Base-by-base conservation (phyloP, 2,113 vertebrate genomes). In the Eclectus roratus region DNA sequence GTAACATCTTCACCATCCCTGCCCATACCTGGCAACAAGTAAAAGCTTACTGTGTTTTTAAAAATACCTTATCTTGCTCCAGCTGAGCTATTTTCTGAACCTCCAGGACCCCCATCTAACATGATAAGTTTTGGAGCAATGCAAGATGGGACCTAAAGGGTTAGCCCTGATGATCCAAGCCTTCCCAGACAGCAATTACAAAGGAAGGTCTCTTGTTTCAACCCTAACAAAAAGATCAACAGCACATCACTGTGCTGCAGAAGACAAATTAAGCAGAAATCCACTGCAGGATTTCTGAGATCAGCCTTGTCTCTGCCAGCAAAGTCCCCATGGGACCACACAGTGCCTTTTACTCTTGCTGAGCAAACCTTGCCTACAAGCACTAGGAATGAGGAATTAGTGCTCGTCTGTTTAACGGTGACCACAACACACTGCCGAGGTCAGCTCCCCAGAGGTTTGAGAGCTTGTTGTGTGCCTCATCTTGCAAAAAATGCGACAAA, bases 201-300 rank as follows among this genome's bases (percentile, higher is more conserved):
- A 39, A 76, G 43, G 46, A 53, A 76, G 31, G 46, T 49, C 63
- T 73, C 71, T 81, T 87, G 77, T 77, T 95, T 82, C 69, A 80
- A 37, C 55, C 61, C n/a, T 89, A 52, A 49, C 18, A 63, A 93
- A 93, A 92, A 41, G 79, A 91, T 73, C 79, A 85, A 33, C 87
- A 88, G 65, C 56, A 82, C 61, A 69, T 81, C 80, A 71, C 73
- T 84, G 64, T 33, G n/a, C 49, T 89, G 61, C 47, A 44, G 47
- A 46, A 78, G 73, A 94, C 56, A 33, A 74, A 89, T 93, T 76
- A 94, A 95, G 66, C 76, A 85, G 86, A 70, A 91, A 92, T 72
- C 49, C 85, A 84, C 63, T 1, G 0, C 80, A 66, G 91, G 56
- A 64, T 71, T 83, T 85, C 63, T 31, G n/a, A 96, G 85, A 68